Evolutionary conservation across 37 sponge, comb jelly and placozoan genomes (phyloP).

Genomic region (Beroe forskalii): DNA sequence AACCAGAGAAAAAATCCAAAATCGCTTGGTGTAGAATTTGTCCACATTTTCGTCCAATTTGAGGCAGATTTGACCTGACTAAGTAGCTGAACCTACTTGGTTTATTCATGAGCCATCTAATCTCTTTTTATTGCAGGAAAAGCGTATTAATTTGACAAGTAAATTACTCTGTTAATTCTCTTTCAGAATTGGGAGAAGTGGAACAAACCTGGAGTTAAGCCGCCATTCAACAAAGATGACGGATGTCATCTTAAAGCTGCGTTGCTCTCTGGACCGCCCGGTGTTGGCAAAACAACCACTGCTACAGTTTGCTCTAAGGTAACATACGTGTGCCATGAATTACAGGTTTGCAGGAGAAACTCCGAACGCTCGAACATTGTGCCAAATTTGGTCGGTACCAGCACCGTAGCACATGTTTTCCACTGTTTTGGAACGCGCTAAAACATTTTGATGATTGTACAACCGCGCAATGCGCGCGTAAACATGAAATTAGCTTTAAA

Average conservation of each 20-base stretch:
- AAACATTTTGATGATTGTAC: not conserved
- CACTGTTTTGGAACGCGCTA: not conserved
- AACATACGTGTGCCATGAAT: not conserved
- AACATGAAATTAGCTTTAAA: not conserved
- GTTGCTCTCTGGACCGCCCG: slow-evolving; percentile 96
- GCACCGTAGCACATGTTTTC: not conserved
- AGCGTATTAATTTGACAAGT: too few species aligned
- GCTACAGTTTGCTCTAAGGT: slow-evolving; percentile 94
- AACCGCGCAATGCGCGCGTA: not conserved
- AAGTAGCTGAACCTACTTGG: too few species aligned
- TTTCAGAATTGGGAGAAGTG: slow-evolving; percentile 82
- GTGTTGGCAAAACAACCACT: slow-evolving; percentile 95
- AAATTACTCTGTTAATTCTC: not conserved
- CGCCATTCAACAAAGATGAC: slow-evolving; percentile 69
- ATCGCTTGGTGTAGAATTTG: too few species aligned
- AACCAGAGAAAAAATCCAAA: too few species aligned
- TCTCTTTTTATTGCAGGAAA: too few species aligned
- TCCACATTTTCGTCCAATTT: too few species aligned
- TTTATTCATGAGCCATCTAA: too few species aligned
- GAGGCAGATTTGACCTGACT: too few species aligned
- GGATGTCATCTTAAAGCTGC: slow-evolving; percentile 81
- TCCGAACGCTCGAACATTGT: not conserved
- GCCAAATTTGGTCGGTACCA: not conserved
- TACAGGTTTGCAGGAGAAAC: not conserved
- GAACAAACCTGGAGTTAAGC: slow-evolving; percentile 35